phyloP scores from a whole-genome alignment of 2,888 invertebrate genomes.

The Melinaea menophilus region DNA sequence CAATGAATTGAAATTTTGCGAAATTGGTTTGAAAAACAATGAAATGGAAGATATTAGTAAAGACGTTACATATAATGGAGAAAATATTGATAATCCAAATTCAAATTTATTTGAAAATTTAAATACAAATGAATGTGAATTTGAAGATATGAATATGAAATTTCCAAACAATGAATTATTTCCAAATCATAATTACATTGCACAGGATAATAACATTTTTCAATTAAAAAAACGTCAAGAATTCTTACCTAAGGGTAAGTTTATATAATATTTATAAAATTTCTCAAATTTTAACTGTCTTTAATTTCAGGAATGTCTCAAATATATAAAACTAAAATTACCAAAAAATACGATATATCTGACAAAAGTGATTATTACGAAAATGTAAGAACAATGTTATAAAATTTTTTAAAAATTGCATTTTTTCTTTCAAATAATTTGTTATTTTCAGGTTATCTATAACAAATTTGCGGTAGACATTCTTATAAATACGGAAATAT shows the following conservation, averaged over 20 bases:
- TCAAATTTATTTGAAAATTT: neutral
- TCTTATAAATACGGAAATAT: conserved; percentile 66
- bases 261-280: neutral
- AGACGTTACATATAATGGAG: conserved; percentile 16
- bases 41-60: conserved; percentile 1
- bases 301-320: conserved; percentile 68
- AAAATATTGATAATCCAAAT: conserved; percentile 16
- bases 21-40: neutral
- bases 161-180: too few species aligned
- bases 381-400: conserved; percentile 45
- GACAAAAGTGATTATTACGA: conserved; percentile 53
- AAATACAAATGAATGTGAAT: neutral
- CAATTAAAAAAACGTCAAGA: conserved; percentile 61
- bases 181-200: conserved; percentile 12
- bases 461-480: conserved; percentile 67
- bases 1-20: too few species aligned
- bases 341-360: conserved; percentile 40
- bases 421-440: neutral
- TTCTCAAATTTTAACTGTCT: neutral
- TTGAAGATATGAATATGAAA: neutral
- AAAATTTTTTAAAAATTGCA: neutral
- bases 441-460: conserved; percentile 55
- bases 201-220: conserved; percentile 43
- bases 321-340: conserved; percentile 59
- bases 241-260: conserved; percentile 78